Evolutionary conservation across 1,140 invertebrate genomes (phyloP).

Genomic region (Meloidogyne floridensis): DNA sequence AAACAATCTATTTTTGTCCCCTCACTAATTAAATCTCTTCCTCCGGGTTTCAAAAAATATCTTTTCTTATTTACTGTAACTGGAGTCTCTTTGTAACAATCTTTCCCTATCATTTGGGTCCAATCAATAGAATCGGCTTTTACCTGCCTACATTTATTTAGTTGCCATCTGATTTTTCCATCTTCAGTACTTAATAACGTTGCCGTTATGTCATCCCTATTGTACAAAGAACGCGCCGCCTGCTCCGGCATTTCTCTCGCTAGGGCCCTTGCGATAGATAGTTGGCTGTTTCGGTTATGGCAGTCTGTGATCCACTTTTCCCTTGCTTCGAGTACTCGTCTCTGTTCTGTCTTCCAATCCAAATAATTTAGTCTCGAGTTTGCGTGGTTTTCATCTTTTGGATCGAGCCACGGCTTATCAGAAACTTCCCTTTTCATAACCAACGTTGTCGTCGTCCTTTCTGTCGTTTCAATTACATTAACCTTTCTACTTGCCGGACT

Average conservation of each 20-base stretch:
- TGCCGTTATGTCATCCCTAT: conserved; percentile 13
- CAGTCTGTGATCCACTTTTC: conserved; percentile 9
- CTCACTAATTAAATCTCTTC: background rate
- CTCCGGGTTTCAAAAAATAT: background rate
- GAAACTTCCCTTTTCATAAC: background rate
- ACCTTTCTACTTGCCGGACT: too few relatives aligned
- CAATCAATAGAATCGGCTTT: background rate
- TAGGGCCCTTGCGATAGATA: background rate
- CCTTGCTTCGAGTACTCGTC: background rate
- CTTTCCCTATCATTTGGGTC: background rate
- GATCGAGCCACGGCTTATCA: background rate
- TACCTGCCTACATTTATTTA: background rate
- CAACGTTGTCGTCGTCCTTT: background rate
- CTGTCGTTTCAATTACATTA: too few relatives aligned
- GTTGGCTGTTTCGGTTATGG: background rate
- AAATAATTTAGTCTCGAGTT: conserved; percentile 2
- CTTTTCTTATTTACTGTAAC: background rate
- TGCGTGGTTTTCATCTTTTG: conserved; percentile 3
- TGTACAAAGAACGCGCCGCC: background rate
- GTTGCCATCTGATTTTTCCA: background rate
- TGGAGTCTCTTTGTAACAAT: background rate
- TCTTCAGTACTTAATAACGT: background rate
- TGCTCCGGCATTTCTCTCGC: conserved; percentile 9
- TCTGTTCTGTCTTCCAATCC: background rate
- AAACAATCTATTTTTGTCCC: background rate